Percentiles rank a stretch among this genome's conserved stretches.
phyloP scores from a whole-genome alignment of 2,797 vertebrate genomes.

The Otus scops region DNA sequence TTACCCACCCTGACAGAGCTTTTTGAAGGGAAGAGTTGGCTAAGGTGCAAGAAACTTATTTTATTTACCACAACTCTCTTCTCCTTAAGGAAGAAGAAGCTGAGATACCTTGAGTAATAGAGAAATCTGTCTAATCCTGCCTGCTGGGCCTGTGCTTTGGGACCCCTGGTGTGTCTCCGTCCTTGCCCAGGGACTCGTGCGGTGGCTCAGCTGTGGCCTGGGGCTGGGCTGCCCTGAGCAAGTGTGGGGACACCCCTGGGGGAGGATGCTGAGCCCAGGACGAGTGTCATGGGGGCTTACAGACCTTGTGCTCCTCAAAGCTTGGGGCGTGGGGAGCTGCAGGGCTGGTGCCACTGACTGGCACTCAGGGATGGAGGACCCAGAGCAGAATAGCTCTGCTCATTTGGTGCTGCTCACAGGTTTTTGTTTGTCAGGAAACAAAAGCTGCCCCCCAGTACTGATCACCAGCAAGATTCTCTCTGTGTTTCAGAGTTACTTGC shows the following conservation, averaged over 20 bases:
- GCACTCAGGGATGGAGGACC: background rate
- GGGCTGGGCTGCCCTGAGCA: too few relatives aligned
- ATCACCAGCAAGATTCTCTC: background rate
- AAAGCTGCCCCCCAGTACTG: accelerated
- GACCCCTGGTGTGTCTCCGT: too few relatives aligned
- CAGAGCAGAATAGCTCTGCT: too few relatives aligned
- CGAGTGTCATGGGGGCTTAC: too few relatives aligned
- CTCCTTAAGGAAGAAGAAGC: background rate
- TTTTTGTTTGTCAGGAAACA: background rate
- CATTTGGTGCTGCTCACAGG: background rate
- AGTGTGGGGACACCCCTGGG: background rate
- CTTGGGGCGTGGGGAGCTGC: background rate
- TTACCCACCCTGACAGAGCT: too few relatives aligned
- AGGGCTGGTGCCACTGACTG: background rate
- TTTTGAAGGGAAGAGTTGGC: background rate
- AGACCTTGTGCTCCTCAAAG: background rate
- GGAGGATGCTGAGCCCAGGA: too few relatives aligned
- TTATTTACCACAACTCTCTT: background rate
- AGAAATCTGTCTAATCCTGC: background rate
- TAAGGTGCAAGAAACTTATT: background rate
- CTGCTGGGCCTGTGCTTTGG: background rate
- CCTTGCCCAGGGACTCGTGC: background rate
- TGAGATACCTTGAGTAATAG: background rate
- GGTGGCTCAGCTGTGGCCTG: background rate
- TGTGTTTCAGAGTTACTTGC: background rate